Base-by-base conservation (phyloP, 2,113 vertebrate genomes). In the Ariopsis seemanni region DNA sequence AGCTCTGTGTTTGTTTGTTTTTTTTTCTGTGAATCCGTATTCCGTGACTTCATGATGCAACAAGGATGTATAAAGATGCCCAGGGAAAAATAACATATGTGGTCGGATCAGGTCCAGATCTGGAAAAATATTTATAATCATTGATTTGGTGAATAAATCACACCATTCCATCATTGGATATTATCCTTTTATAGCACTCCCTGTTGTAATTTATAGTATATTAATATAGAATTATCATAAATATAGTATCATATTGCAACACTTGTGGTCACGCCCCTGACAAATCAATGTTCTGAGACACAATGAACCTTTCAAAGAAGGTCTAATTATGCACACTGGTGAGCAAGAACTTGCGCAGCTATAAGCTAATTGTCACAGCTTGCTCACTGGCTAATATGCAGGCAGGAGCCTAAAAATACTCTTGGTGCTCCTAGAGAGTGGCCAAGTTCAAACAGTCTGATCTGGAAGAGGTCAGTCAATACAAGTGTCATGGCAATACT, bases 381-480 rank as follows among this genome's bases (percentile, higher is more conserved):
- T 12, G 1, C 10, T 75, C 18, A 83, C 20, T 52, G 22, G 86
- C 15, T 63, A 8, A 50, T 10, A 48, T 62, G 67, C 12, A 82
- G 53, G 12, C 15, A 30, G 55, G n/a, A 18, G 42, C 55, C 63
- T 87, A 62, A 77, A 87, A 83, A 83, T 77, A 87, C 25, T 34
- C 65, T 6, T n/a, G 53, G 18, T 48, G 77, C 77, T 69, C 18
- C 50, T n/a, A 48, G 20, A 42, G 52, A 81, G 48, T 81, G 62
- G 53, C 42, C 18, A 71, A 62, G 52, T 79, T 27, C 65, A 74
- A 57, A 42, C 25, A 55, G 42, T 30, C 57, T 74, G 80, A 78
- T 87, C 85, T 69, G 81, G 65, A 78, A 86, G 53, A 89, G 79
- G 86, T 85, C 88, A 91, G 92, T 94, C 91, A 88, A 93, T 94